Evolutionary conservation across 2,113 vertebrate species (phyloP).

Genomic region (Protomyctophum bolini): DNA sequence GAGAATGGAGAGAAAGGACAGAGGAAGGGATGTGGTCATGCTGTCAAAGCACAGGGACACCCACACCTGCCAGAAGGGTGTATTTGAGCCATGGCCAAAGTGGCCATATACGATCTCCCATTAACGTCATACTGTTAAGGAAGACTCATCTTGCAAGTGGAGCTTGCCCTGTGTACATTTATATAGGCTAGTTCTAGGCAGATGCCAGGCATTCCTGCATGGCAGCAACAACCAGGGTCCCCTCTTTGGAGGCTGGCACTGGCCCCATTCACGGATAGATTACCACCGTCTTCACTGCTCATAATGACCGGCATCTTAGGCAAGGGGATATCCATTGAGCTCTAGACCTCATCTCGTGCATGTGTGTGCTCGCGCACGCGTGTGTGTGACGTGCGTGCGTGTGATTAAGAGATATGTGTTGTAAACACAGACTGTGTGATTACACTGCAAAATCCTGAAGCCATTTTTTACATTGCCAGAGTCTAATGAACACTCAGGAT

Average conservation of each 20-base stretch:
- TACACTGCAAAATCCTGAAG: no score
- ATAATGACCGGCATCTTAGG: constrained; percentile 34
- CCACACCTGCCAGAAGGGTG: constrained; percentile 53
- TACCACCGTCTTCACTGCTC: constrained; percentile 28
- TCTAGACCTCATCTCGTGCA: constrained; percentile 11
- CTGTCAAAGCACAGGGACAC: constrained; percentile 30
- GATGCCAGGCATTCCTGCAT: constrained; percentile 37
- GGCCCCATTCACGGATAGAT: constrained; percentile 26
- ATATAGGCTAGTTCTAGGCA: constrained; percentile 37
- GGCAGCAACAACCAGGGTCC: constrained; percentile 17
- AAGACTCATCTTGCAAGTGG: constrained; percentile 30
- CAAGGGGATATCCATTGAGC: constrained; percentile 16
- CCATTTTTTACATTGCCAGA: no score
- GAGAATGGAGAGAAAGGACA: constrained; percentile 19
- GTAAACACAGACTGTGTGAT: constrained; percentile 23
- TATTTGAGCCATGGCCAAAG: constrained; percentile 31
- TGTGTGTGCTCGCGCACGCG: no score
- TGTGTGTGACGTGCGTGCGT: constrained; percentile 10
- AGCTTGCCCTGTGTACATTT: constrained; percentile 50
- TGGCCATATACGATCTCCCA: background rate
- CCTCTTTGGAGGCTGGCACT: constrained; percentile 25
- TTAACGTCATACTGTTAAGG: constrained; percentile 29
- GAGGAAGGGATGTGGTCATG: constrained; percentile 24
- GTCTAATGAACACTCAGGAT: background rate
- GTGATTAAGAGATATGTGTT: constrained; percentile 11